phyloP scores from a whole-genome alignment of 2,888 invertebrate genomes.

The Stegophylla sp. region DNA sequence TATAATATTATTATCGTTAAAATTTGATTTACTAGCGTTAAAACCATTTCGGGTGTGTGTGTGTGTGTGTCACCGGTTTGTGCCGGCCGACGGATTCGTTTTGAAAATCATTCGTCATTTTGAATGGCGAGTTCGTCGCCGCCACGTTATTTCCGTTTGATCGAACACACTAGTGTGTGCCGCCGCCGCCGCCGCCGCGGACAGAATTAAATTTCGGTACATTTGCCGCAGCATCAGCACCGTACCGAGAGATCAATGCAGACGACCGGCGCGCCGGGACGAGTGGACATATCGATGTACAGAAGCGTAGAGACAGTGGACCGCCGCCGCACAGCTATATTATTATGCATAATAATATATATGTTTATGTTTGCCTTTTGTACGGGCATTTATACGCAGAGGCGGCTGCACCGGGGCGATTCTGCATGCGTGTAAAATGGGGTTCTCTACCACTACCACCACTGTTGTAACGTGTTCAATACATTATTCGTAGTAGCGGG shows the following conservation, averaged over 20 bases:
- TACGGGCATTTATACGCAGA: conserved; percentile 13
- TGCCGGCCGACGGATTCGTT: not conserved
- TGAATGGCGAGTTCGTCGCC: not conserved
- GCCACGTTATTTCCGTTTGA: not conserved
- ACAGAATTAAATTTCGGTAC: not conserved
- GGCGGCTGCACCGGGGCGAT: conserved; percentile 5
- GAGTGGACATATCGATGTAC: not conserved
- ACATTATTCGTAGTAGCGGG: conserved; percentile 12
- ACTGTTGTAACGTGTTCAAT: too few relatives aligned
- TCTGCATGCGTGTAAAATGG: conserved; percentile 16
- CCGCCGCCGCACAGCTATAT: not conserved
- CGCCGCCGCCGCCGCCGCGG: not conserved
- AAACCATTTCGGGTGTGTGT: not conserved
- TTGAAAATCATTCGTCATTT: conserved; percentile 15
- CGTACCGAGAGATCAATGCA: not conserved
- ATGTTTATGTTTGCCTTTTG: not conserved
- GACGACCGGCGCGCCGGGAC: not conserved
- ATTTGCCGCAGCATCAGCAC: not conserved
- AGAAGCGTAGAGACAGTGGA: not conserved
- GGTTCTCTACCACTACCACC: not conserved
- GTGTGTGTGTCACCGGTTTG: not conserved
- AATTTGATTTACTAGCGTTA: conserved; percentile 40
- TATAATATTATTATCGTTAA: conserved; percentile 32
- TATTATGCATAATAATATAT: not conserved
- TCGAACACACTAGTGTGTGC: not conserved